Conservation (phyloP, 2,888 invertebrate genomes). For the Notocelia uddmanniana region DNA sequence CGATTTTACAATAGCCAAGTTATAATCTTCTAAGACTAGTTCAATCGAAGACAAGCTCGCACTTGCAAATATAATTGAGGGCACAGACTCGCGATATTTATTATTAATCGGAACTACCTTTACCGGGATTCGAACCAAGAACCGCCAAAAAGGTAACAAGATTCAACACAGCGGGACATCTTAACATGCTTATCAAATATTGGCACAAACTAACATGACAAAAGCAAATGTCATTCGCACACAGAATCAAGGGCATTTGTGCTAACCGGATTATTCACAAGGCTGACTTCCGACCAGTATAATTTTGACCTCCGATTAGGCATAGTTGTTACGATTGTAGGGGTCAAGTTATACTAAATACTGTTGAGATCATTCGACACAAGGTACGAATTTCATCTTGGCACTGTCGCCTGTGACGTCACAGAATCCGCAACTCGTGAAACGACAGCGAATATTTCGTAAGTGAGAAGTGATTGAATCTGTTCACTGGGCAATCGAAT, state of each 20-base stretch:
- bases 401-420: constrained; percentile 31
- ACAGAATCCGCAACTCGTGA: neutral
- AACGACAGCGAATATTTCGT: neutral
- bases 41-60: no score
- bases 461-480: constrained; percentile 5
- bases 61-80: no score
- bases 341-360: neutral
- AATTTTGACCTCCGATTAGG: neutral
- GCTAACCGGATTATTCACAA: constrained; percentile 5
- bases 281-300: neutral
- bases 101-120: no score
- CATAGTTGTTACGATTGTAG: neutral
- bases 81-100: no score
- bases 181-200: neutral
- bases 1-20: no score
- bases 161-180: neutral
- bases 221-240: constrained; percentile 15
- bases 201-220: neutral
- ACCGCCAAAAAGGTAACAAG: no score
- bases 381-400: constrained; percentile 15
- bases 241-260: constrained; percentile 14
- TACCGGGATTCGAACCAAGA: no score
- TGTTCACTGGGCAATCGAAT: neutral
- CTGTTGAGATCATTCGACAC: neutral
- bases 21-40: no score